These are phyloP conservation scores for Garrulus glandarius DNA, from an alignment of 2,797 vertebrate genomes.

Conservation along the genomic window DNA sequence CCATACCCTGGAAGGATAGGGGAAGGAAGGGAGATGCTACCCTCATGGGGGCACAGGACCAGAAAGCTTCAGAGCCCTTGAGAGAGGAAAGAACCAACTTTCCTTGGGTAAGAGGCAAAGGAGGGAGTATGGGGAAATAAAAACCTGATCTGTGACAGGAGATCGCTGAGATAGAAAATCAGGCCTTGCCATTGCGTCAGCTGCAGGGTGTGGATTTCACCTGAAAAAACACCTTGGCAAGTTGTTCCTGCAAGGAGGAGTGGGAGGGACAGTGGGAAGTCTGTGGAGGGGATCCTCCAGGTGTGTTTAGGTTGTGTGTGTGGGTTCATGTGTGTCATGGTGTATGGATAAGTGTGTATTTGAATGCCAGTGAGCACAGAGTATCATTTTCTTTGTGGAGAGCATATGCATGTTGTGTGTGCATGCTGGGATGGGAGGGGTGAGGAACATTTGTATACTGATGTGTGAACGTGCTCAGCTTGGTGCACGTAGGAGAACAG, in stretches of 20 bases:
- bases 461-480: neutral
- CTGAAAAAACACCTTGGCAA: conserved; percentile 61
- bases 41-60: neutral
- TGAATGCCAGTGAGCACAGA: neutral
- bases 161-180: conserved; percentile 35
- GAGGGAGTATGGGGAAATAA: conserved; percentile 45
- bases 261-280: conserved; percentile 37
- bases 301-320: conserved; percentile 19
- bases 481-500: neutral
- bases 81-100: neutral
- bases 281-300: conserved; percentile 11
- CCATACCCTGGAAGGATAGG: neutral
- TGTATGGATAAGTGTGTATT: neutral
- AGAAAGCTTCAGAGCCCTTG: neutral
- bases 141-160: conserved; percentile 36
- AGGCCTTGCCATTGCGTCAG: conserved; percentile 48
- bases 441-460: neutral
- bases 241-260: conserved; percentile 37
- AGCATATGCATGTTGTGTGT: neutral
- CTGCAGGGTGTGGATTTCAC: conserved; percentile 66
- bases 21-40: neutral
- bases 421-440: neutral
- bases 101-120: conserved; percentile 26
- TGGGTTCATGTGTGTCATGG: conserved; percentile 1
- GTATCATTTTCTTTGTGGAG: neutral